A percentile compares a stretch with the other conserved stretches of the same genome.
Conservation (phyloP, 2,797 vertebrate species). For the Microctenopoma stevenorrisi region DNA sequence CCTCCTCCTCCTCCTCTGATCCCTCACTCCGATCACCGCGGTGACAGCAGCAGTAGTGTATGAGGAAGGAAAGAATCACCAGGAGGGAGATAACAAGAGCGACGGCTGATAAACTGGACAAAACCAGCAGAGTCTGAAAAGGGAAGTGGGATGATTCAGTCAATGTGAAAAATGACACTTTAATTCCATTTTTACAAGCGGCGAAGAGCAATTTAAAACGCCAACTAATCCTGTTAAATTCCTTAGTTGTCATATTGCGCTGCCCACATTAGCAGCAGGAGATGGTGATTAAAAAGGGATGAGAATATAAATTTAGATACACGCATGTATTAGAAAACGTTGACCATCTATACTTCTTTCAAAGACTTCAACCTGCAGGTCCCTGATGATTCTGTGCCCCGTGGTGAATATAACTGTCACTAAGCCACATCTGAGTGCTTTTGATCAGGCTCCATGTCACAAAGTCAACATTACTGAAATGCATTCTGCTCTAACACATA, state of each 20-base stretch:
- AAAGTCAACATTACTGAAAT: conserved; percentile 70
- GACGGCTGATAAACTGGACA: conserved; percentile 84
- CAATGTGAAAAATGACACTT: conserved; percentile 35
- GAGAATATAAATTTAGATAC: conserved; percentile 10
- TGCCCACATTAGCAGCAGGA: conserved; percentile 49
- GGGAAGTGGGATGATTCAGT: conserved; percentile 46
- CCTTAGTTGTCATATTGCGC: conserved; percentile 38
- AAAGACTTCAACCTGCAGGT: conserved; percentile 40
- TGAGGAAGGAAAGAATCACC: conserved; percentile 84
- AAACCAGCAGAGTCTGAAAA: conserved; percentile 83
- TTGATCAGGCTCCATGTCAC: conserved; percentile 57
- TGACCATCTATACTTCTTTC: conserved; percentile 9
- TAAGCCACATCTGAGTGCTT: conserved; percentile 58
- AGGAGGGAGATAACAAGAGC: conserved; percentile 84
- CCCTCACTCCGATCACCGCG: conserved; percentile 81
- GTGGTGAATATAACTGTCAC: conserved; percentile 40
- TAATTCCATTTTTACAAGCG: conserved; percentile 51
- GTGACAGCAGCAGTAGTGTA: conserved; percentile 89
- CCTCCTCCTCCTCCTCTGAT: conserved; percentile 86
- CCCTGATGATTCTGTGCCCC: conserved; percentile 9
- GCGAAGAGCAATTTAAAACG: conserved; percentile 41
- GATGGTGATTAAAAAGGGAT: conserved; percentile 49
- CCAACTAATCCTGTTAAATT: conserved; percentile 59
- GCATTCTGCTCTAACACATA: conserved; percentile 56
- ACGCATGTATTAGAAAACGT: background rate